phyloP scores from a whole-genome alignment of 2,113 vertebrate species.

The Azemiops feae region DNA sequence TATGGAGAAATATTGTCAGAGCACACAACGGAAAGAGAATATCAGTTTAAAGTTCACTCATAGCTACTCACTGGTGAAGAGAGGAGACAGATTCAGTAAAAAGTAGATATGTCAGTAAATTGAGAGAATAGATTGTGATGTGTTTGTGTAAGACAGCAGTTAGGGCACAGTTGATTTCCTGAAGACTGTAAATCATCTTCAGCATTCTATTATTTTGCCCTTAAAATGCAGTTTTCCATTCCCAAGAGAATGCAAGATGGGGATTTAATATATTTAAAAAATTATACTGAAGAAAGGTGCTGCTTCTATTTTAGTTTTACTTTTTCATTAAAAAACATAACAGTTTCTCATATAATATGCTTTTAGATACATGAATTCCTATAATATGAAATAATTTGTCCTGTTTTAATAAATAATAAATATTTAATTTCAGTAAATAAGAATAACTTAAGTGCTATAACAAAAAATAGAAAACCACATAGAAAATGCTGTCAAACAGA shows the following conservation, averaged over 20 bases:
- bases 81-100: neutral
- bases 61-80: accelerated
- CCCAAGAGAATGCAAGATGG: neutral
- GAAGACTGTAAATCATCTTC: neutral
- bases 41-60: constrained; percentile 9
- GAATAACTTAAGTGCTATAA: constrained; percentile 6
- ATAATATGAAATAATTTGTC: neutral
- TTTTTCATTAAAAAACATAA: neutral
- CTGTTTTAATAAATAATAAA: neutral
- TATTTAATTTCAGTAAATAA: neutral
- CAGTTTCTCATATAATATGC: accelerated
- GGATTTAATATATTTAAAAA: neutral
- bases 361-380: neutral
- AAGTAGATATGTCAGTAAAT: neutral
- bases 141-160: neutral
- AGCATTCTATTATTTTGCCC: neutral
- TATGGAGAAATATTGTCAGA: neutral
- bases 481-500: neutral
- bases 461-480: neutral
- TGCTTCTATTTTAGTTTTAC: neutral
- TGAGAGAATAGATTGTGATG: neutral
- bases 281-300: neutral
- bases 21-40: neutral
- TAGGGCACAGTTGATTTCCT: neutral
- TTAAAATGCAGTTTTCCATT: neutral